These are phyloP conservation scores for Macroramphosus scolopax DNA, from an alignment of 2,797 vertebrate genomes.

Conservation along the genomic window DNA sequence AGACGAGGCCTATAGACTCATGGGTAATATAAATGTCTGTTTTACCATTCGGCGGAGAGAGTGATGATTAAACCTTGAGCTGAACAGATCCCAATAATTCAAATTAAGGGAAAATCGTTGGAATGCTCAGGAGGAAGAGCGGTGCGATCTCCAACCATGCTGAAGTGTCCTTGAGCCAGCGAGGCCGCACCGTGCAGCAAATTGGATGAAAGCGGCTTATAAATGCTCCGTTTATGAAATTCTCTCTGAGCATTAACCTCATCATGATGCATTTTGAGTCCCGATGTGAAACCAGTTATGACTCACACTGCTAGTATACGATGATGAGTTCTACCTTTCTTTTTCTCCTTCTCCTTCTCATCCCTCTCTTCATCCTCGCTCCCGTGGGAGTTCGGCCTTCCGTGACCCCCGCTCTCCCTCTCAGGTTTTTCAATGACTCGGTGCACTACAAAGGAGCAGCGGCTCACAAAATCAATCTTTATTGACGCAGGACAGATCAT, in stretches of 20 bases:
- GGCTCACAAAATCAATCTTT: constrained; percentile 41
- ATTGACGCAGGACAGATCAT: constrained; percentile 21
- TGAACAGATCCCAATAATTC: neutral
- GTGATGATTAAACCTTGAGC: neutral
- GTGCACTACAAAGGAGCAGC: constrained; percentile 54
- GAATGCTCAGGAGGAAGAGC: too few relatives aligned
- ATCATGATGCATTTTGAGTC: constrained; percentile 10
- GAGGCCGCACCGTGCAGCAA: too few relatives aligned
- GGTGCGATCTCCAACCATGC: too few relatives aligned
- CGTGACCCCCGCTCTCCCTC: constrained; percentile 28
- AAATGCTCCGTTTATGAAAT: too few relatives aligned
- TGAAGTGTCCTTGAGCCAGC: too few relatives aligned
- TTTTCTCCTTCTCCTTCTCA: constrained; percentile 38
- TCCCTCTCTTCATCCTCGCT: constrained; percentile 46
- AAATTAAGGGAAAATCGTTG: too few relatives aligned
- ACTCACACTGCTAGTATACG: constrained; percentile 20
- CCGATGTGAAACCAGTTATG: constrained; percentile 32
- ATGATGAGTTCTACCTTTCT: constrained; percentile 63
- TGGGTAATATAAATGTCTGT: neutral
- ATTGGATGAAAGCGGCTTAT: too few relatives aligned
- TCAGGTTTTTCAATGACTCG: constrained; percentile 24
- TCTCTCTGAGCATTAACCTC: constrained; percentile 5
- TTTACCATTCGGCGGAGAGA: neutral
- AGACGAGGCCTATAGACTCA: too few relatives aligned
- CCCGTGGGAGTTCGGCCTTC: constrained; percentile 11